A percentile compares a stretch with the other conserved stretches of the same genome.
Conservation (phyloP, 2,797 vertebrate genomes). For the Serranus cabrilla region DNA sequence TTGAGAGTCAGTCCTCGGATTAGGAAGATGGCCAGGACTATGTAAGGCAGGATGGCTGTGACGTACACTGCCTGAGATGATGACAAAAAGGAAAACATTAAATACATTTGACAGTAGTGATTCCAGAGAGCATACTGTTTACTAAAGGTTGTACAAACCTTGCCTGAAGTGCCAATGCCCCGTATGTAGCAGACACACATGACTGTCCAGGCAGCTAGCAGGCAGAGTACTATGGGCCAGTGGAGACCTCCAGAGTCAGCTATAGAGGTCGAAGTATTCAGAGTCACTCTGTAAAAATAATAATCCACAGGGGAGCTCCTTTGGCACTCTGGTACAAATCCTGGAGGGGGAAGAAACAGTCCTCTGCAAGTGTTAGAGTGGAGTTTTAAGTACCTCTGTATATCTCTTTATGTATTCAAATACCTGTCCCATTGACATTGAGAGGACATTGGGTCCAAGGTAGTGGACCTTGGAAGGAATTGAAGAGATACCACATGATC, state of each 20-base stretch:
- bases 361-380: no score
- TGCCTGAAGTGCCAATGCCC: slow-evolving; percentile 94
- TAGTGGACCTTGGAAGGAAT: slow-evolving; percentile 94
- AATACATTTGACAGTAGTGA: no score
- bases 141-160: slow-evolving; percentile 84
- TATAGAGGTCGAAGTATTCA: slow-evolving; percentile 89
- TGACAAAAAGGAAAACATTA: neutral
- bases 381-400: no score
- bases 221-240: slow-evolving; percentile 90
- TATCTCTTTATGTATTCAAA: neutral
- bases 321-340: slow-evolving; percentile 86
- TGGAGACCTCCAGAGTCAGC: slow-evolving; percentile 87
- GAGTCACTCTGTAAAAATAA: slow-evolving; percentile 93
- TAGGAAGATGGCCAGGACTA: slow-evolving; percentile 95
- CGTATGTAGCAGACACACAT: slow-evolving; percentile 89
- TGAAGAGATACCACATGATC: slow-evolving; percentile 98
- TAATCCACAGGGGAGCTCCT: slow-evolving; percentile 92
- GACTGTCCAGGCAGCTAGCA: slow-evolving; percentile 89
- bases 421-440: slow-evolving; percentile 87
- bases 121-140: no score
- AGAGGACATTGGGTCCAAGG: slow-evolving; percentile 92
- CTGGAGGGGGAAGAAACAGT: slow-evolving; percentile 65
- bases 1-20: slow-evolving; percentile 93
- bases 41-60: slow-evolving; percentile 94
- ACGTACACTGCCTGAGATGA: slow-evolving; percentile 91